Evolutionary conservation across 2,113 vertebrate species (phyloP).

Genomic region (Hippocampus abdominalis): DNA sequence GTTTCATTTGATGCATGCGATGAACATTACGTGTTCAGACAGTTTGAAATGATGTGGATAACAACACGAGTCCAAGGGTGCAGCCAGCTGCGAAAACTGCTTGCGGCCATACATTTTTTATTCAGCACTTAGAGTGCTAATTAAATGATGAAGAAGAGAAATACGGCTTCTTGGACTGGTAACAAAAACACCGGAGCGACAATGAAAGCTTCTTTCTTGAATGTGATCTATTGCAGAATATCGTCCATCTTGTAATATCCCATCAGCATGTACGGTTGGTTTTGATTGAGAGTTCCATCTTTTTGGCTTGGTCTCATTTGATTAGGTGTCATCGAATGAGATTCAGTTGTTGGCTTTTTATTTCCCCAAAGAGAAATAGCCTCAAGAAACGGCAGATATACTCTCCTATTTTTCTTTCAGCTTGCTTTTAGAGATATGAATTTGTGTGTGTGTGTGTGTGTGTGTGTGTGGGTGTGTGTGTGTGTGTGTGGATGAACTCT

Average conservation of each 20-base stretch:
- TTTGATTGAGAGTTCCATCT: background rate
- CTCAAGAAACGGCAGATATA: background rate
- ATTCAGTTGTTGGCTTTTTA: background rate
- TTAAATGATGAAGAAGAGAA: conserved; percentile 17
- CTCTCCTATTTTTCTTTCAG: background rate
- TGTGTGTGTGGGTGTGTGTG: background rate
- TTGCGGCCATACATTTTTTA: conserved; percentile 22
- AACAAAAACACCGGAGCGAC: conserved; percentile 5
- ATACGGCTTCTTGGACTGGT: conserved; percentile 16
- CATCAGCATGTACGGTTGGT: background rate
- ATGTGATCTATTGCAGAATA: conserved; percentile 3
- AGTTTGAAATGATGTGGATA: background rate
- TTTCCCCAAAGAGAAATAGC: background rate
- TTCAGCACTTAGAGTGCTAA: conserved; percentile 13
- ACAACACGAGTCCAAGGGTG: conserved; percentile 1
- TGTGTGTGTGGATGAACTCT: background rate
- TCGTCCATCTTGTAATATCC: background rate
- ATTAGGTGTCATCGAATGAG: background rate
- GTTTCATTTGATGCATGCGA: background rate
- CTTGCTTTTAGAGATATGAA: background rate
- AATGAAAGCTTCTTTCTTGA: background rate
- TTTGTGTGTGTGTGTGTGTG: background rate
- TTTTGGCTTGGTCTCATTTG: background rate
- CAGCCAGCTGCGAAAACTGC: conserved; percentile 16
- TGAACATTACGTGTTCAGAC: background rate